A percentile compares a stretch with the other conserved stretches of the same genome.
Conservation (phyloP, 2,113 vertebrate genomes). For the Phycodurus eques region DNA sequence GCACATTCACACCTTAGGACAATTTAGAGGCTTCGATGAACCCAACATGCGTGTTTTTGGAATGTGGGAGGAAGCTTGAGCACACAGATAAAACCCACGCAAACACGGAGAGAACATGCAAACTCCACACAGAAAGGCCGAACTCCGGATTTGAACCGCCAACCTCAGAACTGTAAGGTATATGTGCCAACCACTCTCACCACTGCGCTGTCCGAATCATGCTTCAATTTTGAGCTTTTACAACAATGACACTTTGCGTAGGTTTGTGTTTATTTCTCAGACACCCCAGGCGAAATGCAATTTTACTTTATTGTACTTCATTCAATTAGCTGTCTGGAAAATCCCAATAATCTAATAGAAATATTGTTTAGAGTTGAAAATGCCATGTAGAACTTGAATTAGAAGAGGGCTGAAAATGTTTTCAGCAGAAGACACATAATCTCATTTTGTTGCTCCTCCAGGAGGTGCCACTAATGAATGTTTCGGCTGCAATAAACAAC, state of each 20-base stretch:
- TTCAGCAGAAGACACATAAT: constrained; percentile 17
- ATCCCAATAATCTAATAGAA: constrained; percentile 46
- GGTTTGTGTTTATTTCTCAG: constrained; percentile 10
- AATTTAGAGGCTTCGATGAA: no score
- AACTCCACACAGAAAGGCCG: neutral
- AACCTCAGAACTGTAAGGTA: neutral
- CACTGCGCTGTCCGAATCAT: neutral
- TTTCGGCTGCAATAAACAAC: constrained; percentile 14
- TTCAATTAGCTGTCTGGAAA: constrained; percentile 50
- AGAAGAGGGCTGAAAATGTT: constrained; percentile 10
- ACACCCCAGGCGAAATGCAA: constrained; percentile 40
- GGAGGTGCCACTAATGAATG: constrained; percentile 29
- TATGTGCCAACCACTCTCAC: neutral
- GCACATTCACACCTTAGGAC: no score
- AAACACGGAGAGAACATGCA: neutral
- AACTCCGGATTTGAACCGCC: neutral
- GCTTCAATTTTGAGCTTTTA: neutral
- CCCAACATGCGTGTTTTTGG: no score
- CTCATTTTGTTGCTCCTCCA: constrained; percentile 42
- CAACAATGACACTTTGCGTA: neutral
- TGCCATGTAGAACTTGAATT: constrained; percentile 36
- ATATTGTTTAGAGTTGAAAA: constrained; percentile 47
- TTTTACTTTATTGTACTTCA: constrained; percentile 42
- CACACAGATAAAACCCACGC: neutral
- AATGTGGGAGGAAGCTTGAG: neutral